phyloP scores from a whole-genome alignment of 2,888 invertebrate species.

The Melolontha melolontha region DNA sequence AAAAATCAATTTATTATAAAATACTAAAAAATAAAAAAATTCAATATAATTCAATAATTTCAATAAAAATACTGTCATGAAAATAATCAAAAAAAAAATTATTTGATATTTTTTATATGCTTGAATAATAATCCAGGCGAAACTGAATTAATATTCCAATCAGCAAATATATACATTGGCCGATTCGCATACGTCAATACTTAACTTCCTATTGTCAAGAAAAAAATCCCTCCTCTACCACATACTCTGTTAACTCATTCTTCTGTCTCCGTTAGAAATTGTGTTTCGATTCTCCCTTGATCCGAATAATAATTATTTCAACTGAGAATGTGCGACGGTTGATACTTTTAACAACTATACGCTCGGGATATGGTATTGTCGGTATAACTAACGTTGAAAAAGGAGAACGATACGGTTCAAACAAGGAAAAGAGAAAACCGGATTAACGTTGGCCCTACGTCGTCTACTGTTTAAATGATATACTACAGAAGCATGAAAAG shows the following conservation, averaged over 20 bases:
- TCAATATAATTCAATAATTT: too few species aligned
- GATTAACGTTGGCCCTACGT: neutral
- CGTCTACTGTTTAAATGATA: neutral
- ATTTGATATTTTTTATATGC: slow-evolving; percentile 30
- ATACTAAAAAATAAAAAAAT: too few species aligned
- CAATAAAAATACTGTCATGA: too few species aligned
- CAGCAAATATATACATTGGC: slow-evolving; percentile 16
- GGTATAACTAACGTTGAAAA: too few species aligned
- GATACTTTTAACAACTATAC: slow-evolving; percentile 20
- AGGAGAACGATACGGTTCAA: neutral
- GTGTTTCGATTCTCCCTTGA: slow-evolving; percentile 11
- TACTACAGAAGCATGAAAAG: neutral
- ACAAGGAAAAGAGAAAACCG: neutral
- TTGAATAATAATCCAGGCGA: slow-evolving; percentile 12
- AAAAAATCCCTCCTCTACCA: slow-evolving; percentile 4
- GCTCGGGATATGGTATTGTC: slow-evolving; percentile 2
- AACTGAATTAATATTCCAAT: slow-evolving; percentile 34
- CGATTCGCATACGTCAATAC: slow-evolving; percentile 16
- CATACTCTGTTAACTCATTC: neutral
- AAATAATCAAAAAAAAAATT: too few species aligned
- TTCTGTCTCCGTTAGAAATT: neutral
- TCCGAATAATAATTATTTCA: slow-evolving; percentile 25
- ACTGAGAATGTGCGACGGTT: slow-evolving; percentile 24
- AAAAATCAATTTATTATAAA: too few species aligned
- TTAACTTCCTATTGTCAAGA: slow-evolving; percentile 30